Percentiles rank a stretch among this genome's conserved stretches.
Conservation (phyloP, 2,888 invertebrate species). For the Lycophotia porphyrea region DNA sequence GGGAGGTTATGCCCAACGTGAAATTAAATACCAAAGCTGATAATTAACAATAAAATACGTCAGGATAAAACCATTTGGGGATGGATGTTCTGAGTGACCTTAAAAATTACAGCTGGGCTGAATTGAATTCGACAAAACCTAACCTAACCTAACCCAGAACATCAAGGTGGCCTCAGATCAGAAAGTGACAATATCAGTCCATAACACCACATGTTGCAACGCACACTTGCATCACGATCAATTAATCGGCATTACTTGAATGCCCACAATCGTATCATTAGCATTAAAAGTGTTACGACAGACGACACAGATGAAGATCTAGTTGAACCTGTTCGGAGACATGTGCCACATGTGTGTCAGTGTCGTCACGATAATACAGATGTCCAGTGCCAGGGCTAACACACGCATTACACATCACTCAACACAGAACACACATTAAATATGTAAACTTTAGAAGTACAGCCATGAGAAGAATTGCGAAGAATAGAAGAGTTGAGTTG, state of each 20-base stretch:
- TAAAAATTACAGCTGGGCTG: not conserved
- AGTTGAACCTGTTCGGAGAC: constrained; percentile 60
- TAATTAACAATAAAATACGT: not conserved
- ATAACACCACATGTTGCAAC: constrained; percentile 30
- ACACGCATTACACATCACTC: not conserved
- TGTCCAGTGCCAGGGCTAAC: constrained; percentile 55
- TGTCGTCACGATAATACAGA: constrained; percentile 63
- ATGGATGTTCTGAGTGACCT: not conserved
- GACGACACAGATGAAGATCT: constrained; percentile 59
- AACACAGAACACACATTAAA: not conserved
- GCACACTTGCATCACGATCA: constrained; percentile 51
- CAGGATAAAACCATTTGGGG: not conserved
- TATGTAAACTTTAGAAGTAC: not conserved
- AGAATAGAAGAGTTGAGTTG: not conserved
- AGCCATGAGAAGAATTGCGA: not conserved
- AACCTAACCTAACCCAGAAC: not conserved
- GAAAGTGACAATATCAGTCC: not conserved
- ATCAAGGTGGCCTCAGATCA: not conserved
- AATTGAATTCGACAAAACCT: not conserved
- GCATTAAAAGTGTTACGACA: constrained; percentile 56
- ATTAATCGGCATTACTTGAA: constrained; percentile 56
- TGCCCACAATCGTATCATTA: constrained; percentile 51
- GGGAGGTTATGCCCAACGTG: not conserved
- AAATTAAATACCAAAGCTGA: not conserved
- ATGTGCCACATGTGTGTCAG: constrained; percentile 69